Base-by-base conservation (phyloP, 92 coral and sea anemone genomes). In the Porites cylindrica region DNA sequence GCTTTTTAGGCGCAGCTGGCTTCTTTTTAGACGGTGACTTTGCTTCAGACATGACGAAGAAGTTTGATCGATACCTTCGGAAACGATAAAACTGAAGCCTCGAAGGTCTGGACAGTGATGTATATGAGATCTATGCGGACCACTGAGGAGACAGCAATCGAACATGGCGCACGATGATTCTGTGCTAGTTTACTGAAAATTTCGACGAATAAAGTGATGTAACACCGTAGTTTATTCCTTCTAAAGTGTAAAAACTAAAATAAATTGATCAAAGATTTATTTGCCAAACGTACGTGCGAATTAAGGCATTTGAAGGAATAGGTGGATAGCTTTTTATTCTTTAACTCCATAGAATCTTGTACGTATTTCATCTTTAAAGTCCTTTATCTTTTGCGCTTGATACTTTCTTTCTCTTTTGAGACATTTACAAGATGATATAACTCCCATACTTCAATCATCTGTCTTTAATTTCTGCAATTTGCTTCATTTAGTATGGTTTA, bases 11-110 rank as follows among this genome's bases (percentile, higher is more conserved):
- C 90, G 69, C 64, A 10, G 90, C 93, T 14, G 70, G 62, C 82
- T 90, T 85, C 88, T 85, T 85, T n/a, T 85, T 85, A 32, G 53
- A 17, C 1, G 88, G 76, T 6, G 88, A 75, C 81, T 84, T 84
- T 74, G 81, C 50, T 10, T 81, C 88, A 66, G 91, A 61, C 91
- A 88, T 88, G 72, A 82, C 66, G 82, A 38, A 38, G 21, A 60
- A 63, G 8, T 19, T 38, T 8, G 6, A 19, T 21, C 17, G 60
- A 17, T 12, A 6, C 61, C 10, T 3, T 38, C 47, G 47, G 47
- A 38, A 38, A 1, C 77, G 3, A n/a, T 7, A 14, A 11, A 51
- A 51, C 7, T 20, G 61, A 73, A 73, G 7, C 51, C 23, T 17
- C 61, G 29, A 73, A 73, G 51, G 0, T 6, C 19, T 21, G 21